These are phyloP conservation scores for Lobophora halterata DNA, from an alignment of 2,888 invertebrate genomes.

Conservation along the genomic window DNA sequence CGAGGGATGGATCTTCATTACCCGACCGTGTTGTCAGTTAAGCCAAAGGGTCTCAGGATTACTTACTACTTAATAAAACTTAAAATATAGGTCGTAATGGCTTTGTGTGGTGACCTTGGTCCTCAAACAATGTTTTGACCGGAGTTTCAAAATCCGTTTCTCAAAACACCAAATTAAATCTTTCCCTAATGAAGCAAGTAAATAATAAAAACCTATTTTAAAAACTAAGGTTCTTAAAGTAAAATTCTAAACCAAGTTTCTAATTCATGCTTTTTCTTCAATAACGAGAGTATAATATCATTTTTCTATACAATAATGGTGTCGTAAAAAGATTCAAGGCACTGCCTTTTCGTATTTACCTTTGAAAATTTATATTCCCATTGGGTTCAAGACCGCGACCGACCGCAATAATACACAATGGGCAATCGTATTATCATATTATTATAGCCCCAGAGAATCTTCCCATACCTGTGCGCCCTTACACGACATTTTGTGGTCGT, in stretches of 20 bases:
- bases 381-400: conserved; percentile 60
- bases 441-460: conserved; percentile 49
- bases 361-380: conserved; percentile 74
- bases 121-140: not conserved
- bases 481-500: conserved; percentile 17
- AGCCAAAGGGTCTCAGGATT: conserved; percentile 73
- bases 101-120: conserved; percentile 11
- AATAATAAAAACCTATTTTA: conserved; percentile 12
- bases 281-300: conserved; percentile 56
- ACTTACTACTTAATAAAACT: conserved; percentile 68
- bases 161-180: too few relatives aligned
- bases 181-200: too few relatives aligned
- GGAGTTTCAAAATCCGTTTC: too few relatives aligned
- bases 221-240: conserved; percentile 34
- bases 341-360: conserved; percentile 70
- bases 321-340: conserved; percentile 65
- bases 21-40: conserved; percentile 75
- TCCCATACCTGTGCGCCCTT: conserved; percentile 22
- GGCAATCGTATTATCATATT: conserved; percentile 76
- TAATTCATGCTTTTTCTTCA: conserved; percentile 48
- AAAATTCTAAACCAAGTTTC: conserved; percentile 38
- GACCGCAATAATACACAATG: conserved; percentile 71
- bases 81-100: conserved; percentile 46
- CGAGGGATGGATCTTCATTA: conserved; percentile 77
- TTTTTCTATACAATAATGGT: conserved; percentile 62